Evolutionary conservation across 2,797 vertebrate genomes (phyloP).

Genomic region (Manis crassicaudata): DNA sequence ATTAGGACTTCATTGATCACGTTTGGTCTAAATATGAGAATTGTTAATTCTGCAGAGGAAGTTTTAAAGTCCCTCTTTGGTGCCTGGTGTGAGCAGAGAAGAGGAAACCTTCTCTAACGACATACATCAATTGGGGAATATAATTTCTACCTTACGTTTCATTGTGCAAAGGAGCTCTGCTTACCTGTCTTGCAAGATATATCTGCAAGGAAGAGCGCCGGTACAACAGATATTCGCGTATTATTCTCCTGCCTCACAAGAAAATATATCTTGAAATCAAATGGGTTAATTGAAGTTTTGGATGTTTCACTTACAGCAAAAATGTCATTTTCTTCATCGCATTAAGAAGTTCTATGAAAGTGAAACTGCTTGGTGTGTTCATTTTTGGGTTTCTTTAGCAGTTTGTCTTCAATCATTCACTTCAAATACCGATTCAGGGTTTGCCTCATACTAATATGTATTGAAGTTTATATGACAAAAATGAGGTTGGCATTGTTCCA

Average conservation of each 20-base stretch:
- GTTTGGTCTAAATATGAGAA: not conserved
- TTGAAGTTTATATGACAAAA: not conserved
- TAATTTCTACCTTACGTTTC: slow-evolving; percentile 54
- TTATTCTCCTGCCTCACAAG: slow-evolving; percentile 29
- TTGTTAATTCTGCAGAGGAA: not conserved
- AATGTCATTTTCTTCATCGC: slow-evolving; percentile 3
- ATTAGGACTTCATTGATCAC: not conserved
- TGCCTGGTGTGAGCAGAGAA: not conserved
- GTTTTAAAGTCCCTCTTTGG: not conserved
- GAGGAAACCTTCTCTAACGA: not conserved
- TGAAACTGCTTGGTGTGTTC: not conserved
- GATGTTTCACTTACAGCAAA: slow-evolving; percentile 10
- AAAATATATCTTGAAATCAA: slow-evolving; percentile 45
- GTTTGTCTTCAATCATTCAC: not conserved
- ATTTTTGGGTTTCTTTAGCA: not conserved
- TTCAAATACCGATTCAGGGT: not conserved
- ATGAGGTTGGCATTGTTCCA: not conserved
- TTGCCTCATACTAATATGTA: not conserved
- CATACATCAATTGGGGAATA: not conserved
- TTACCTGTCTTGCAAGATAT: not conserved
- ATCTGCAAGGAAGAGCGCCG: slow-evolving; percentile 40
- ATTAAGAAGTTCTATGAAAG: not conserved
- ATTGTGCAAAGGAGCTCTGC: slow-evolving; percentile 13
- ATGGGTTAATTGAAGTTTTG: slow-evolving; percentile 56
- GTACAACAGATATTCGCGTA: slow-evolving; percentile 47